Conservation (phyloP, 2,797 vertebrate species). For the Catamblyrhynchus diadema region DNA sequence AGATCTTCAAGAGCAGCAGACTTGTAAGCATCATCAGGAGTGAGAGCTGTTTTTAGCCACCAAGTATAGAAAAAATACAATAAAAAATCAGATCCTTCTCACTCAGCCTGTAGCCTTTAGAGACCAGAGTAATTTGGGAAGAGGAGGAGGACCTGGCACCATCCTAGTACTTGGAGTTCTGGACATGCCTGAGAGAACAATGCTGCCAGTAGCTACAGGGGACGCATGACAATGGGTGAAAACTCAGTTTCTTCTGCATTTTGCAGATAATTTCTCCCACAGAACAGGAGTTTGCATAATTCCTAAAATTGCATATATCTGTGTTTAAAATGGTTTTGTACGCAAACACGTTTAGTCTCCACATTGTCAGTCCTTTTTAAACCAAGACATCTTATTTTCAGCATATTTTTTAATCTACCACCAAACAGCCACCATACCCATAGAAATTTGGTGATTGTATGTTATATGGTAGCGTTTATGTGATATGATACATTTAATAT, state of each 20-base stretch:
- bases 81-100: neutral
- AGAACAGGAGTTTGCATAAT: neutral
- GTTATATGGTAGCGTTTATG: neutral
- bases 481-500: neutral
- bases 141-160: neutral
- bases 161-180: neutral
- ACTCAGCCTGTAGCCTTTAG: neutral
- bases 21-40: neutral
- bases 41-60: fast-evolving
- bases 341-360: neutral
- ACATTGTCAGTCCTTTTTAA: neutral
- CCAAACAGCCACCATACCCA: neutral
- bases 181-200: neutral
- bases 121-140: neutral
- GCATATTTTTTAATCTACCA: neutral
- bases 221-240: neutral
- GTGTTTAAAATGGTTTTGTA: neutral
- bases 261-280: neutral
- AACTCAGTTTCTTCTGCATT: neutral
- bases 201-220: neutral
- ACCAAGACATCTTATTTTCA: neutral
- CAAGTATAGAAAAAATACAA: neutral
- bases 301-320: neutral
- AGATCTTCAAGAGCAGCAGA: neutral
- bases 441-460: neutral